phyloP scores from a whole-genome alignment of 2,797 vertebrate species.

The Phaenicophaeus curvirostris region DNA sequence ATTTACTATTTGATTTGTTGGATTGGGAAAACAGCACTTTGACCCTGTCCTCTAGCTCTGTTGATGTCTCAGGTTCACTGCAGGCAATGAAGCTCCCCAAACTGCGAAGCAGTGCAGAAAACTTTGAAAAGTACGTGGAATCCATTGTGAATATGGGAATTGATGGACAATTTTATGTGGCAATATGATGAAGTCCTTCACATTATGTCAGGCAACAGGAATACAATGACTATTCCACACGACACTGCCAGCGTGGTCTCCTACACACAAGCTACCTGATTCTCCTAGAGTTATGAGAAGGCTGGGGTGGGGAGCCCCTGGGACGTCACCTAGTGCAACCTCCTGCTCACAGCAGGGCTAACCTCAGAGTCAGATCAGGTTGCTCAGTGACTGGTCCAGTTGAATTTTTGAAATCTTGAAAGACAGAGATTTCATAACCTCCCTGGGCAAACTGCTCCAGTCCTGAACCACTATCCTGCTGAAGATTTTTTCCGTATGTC shows the following conservation, averaged over 20 bases:
- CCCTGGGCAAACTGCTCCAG: neutral
- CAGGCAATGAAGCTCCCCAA: neutral
- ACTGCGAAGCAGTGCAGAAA: neutral
- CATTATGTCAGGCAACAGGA: neutral
- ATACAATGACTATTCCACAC: neutral
- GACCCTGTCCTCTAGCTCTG: neutral
- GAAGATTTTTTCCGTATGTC: neutral
- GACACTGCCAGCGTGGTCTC: neutral
- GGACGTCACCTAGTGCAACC: neutral
- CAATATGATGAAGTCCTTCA: neutral
- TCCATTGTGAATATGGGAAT: neutral
- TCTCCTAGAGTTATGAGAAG: neutral
- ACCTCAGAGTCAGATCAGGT: neutral
- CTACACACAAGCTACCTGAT: neutral
- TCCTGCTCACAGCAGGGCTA: neutral
- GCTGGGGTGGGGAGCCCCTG: neutral
- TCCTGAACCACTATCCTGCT: neutral
- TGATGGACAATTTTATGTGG: neutral
- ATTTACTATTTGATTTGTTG: neutral
- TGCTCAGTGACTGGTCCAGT: neutral
- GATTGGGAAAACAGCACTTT: neutral
- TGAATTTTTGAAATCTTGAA: neutral
- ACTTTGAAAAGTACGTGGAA: neutral
- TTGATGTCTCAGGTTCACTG: neutral
- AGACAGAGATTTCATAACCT: neutral